A percentile compares a stretch with the other conserved stretches of the same genome.
Conservation (phyloP, 2,113 vertebrate genomes). For the Eurystomus gularis region DNA sequence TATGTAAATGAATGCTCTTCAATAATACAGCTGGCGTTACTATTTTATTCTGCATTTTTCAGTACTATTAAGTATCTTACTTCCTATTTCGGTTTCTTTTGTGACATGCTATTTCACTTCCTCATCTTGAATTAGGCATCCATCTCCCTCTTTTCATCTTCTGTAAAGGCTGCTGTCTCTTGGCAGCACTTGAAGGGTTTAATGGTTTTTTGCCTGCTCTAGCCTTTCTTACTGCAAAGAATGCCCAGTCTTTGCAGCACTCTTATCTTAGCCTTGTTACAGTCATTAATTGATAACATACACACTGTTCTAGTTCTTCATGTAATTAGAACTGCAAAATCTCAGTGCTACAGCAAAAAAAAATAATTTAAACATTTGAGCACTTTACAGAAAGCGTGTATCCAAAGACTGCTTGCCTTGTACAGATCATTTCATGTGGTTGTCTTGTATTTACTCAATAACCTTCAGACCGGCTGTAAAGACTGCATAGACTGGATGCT, state of each 20-base stretch:
- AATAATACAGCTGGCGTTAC: not conserved
- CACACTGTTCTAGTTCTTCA: not conserved
- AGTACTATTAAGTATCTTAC: not conserved
- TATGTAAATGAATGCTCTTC: not conserved
- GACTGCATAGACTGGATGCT: not conserved
- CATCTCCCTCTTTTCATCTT: not conserved
- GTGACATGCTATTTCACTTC: not conserved
- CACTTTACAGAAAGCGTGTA: not conserved
- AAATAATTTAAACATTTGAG: not conserved
- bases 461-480: not conserved
- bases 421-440: not conserved
- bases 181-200: conserved; percentile 29
- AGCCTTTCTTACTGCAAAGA: not conserved
- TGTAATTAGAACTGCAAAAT: not conserved
- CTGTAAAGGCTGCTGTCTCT: not conserved
- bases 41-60: not conserved
- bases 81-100: not conserved
- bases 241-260: not conserved
- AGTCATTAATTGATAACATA: not conserved
- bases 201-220: not conserved
- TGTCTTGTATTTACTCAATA: not conserved
- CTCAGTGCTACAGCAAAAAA: not conserved
- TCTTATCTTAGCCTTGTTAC: conserved; percentile 1
- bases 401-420: not conserved
- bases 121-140: not conserved